Conservation (phyloP, 2,797 vertebrate species). For the Molossus molossus region DNA sequence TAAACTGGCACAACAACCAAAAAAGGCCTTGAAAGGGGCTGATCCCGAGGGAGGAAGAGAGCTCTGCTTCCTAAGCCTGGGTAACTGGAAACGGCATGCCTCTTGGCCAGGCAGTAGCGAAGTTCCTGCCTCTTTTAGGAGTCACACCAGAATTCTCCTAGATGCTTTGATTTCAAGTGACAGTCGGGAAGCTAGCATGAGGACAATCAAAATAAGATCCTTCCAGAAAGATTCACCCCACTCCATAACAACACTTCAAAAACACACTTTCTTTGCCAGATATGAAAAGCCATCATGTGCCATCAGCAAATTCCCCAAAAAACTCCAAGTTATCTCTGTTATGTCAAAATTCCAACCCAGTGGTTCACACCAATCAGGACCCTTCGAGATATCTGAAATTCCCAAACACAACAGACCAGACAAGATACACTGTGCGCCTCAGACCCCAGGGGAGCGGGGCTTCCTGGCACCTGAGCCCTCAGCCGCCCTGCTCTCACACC, state of each 20-base stretch:
- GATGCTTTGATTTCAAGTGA: background rate
- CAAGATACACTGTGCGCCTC: background rate
- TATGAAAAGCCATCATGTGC: background rate
- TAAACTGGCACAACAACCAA: background rate
- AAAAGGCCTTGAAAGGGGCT: background rate
- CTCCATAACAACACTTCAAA: background rate
- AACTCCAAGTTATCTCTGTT: conserved; percentile 41
- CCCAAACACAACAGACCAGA: background rate
- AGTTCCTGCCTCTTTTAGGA: background rate
- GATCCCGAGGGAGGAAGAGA: background rate
- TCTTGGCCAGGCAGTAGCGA: conserved; percentile 25
- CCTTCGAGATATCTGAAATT: conserved; percentile 32
- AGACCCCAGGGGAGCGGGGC: accelerated
- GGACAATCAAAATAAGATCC: background rate
- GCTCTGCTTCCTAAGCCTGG: background rate
- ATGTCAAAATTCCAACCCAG: conserved; percentile 57
- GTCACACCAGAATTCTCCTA: background rate
- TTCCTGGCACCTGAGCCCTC: background rate
- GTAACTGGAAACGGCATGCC: conserved; percentile 35
- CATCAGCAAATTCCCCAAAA: conserved; percentile 61
- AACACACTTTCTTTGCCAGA: background rate
- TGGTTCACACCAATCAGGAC: background rate
- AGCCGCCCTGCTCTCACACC: background rate
- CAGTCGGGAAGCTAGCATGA: background rate
- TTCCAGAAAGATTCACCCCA: background rate